Percentiles rank a stretch among this genome's conserved stretches.
phyloP scores from a whole-genome alignment of 2,797 vertebrate species.

The Eupleurogrammus muticus region DNA sequence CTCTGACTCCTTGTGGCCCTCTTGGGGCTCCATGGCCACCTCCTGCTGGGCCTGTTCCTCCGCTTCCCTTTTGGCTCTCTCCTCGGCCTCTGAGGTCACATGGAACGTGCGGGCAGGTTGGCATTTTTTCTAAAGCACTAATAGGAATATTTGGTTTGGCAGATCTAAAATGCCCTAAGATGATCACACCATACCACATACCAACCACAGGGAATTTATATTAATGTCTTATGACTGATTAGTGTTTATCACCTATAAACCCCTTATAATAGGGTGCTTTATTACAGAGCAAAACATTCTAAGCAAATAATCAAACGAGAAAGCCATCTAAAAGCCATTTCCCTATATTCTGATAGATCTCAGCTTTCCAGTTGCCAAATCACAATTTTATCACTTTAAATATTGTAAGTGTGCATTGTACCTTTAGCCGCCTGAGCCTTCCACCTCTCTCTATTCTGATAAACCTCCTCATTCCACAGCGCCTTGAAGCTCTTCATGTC shows the following conservation, averaged over 20 bases:
- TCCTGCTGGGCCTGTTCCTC: constrained; percentile 78
- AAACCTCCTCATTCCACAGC: constrained; percentile 94
- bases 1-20: constrained; percentile 60
- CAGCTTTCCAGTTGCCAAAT: background rate
- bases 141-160: too few relatives aligned
- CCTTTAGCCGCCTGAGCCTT: constrained; percentile 95
- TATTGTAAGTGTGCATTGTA: constrained; percentile 53
- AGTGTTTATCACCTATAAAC: background rate
- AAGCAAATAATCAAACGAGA: background rate
- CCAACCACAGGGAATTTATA: background rate
- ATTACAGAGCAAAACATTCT: too few relatives aligned
- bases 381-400: background rate
- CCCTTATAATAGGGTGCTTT: background rate
- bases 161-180: too few relatives aligned
- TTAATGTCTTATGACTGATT: background rate
- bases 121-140: background rate
- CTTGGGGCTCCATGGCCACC: constrained; percentile 81
- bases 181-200: too few relatives aligned
- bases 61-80: constrained; percentile 80
- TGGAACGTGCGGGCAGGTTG: constrained; percentile 14
- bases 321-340: constrained; percentile 25
- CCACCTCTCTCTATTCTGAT: constrained; percentile 95
- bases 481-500: constrained; percentile 95
- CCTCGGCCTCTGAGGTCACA: constrained; percentile 85
- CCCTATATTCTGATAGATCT: constrained; percentile 1